These are phyloP conservation scores for Sander lucioperca DNA, from an alignment of 2,113 vertebrate species.

Conservation along the genomic window DNA sequence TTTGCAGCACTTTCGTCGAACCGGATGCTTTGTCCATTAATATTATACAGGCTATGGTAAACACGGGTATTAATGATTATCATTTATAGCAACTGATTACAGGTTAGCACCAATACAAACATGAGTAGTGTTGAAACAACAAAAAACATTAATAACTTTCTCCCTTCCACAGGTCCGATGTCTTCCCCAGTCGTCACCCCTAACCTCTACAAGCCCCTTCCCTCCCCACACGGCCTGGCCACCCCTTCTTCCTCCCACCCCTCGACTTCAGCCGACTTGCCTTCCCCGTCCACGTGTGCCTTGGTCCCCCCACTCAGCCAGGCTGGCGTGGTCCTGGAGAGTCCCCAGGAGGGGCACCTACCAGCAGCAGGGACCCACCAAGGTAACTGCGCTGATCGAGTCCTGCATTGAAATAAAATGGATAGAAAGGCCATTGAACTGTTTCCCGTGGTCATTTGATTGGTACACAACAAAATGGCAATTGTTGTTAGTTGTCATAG, in stretches of 20 bases:
- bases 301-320: conserved; percentile 68
- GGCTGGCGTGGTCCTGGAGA: conserved; percentile 67
- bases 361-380: conserved; percentile 51
- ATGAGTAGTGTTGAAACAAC: not conserved
- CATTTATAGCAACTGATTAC: not conserved
- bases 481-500: no score
- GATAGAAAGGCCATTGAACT: no score
- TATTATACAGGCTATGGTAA: no score
- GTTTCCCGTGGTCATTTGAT: no score
- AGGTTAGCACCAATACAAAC: not conserved
- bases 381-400: conserved; percentile 42
- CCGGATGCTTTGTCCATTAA: no score
- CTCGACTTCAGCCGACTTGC: conserved; percentile 52
- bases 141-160: not conserved
- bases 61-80: not conserved
- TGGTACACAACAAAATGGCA: no score
- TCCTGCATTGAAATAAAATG: not conserved
- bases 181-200: conserved; percentile 69
- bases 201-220: conserved; percentile 73
- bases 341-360: conserved; percentile 48
- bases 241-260: conserved; percentile 49
- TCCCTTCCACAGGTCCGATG: conserved; percentile 50
- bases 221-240: conserved; percentile 56
- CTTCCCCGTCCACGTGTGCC: conserved; percentile 62
- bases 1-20: no score